These are phyloP conservation scores for Frieseomelitta varia DNA, from an alignment of 1,140 invertebrate genomes.

Conservation along the genomic window DNA sequence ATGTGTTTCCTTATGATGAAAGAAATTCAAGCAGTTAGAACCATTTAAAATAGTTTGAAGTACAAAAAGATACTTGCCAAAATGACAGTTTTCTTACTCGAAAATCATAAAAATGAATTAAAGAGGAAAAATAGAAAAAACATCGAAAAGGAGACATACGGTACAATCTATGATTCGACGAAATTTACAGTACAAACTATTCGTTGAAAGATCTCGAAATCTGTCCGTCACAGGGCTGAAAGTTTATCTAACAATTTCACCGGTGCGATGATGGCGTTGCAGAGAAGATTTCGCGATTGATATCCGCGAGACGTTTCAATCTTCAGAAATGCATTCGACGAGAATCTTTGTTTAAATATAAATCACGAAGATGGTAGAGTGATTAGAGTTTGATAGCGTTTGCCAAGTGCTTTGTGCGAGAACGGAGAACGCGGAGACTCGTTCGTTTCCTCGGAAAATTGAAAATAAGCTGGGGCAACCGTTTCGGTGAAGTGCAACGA, in stretches of 20 bases:
- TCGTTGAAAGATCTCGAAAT: constrained; percentile 10
- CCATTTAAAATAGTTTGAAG: too few species aligned
- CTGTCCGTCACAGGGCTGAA: not conserved
- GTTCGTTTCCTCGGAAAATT: not conserved
- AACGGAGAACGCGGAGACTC: not conserved
- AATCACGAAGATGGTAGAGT: not conserved
- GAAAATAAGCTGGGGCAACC: constrained; percentile 6
- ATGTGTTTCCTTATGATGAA: too few species aligned
- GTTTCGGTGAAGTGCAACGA: not conserved
- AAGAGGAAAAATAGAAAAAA: not conserved
- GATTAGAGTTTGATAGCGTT: not conserved
- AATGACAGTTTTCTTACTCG: not conserved
- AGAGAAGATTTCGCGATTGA: not conserved
- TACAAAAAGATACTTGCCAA: too few species aligned
- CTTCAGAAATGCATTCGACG: not conserved
- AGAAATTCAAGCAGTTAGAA: too few species aligned
- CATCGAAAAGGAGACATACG: not conserved
- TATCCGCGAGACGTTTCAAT: not conserved
- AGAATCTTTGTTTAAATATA: not conserved
- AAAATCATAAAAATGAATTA: not conserved
- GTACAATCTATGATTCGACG: not conserved
- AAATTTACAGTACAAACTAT: not conserved
- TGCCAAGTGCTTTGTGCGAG: not conserved
- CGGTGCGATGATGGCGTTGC: not conserved
- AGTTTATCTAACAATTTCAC: not conserved